Conservation (phyloP, 2,888 invertebrate genomes). For the Polymixis flavicincta region DNA sequence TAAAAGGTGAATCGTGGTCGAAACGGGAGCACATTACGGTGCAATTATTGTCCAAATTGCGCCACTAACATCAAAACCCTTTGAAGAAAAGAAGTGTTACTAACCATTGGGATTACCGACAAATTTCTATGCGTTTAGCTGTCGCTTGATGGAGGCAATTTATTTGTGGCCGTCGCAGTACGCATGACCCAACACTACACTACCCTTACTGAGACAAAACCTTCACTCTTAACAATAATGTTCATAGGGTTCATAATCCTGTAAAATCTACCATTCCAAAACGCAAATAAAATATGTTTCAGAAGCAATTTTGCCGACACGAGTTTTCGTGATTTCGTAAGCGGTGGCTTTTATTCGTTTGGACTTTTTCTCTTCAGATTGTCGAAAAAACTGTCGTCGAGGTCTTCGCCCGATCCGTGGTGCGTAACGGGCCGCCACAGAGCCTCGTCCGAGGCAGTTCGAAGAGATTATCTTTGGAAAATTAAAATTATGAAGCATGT, state of each 20-base stretch:
- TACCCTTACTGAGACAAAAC: conserved; percentile 5
- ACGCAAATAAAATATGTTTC: conserved; percentile 55
- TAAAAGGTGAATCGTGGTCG: conserved; percentile 27
- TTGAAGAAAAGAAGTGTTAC: conserved; percentile 74
- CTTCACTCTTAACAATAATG: conserved; percentile 51
- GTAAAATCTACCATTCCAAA: conserved; percentile 10
- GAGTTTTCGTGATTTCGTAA: conserved; percentile 86
- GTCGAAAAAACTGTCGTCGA: conserved; percentile 80
- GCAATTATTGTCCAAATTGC: conserved; percentile 70
- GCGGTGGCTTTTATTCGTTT: conserved; percentile 77
- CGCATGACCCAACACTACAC: conserved; percentile 43
- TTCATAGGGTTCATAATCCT: conserved; percentile 62
- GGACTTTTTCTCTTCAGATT: conserved; percentile 76
- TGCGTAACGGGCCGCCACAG: conserved; percentile 74
- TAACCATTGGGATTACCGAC: conserved; percentile 74
- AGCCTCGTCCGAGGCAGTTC: conserved; percentile 49
- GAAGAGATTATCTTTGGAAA: conserved; percentile 64
- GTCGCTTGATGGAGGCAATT: conserved; percentile 80
- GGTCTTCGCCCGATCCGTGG: conserved; percentile 76
- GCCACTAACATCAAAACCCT: conserved; percentile 73
- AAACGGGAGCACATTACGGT: conserved; percentile 51
- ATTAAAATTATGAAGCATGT: conserved; percentile 62
- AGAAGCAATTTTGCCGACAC: conserved; percentile 82
- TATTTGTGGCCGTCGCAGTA: conserved; percentile 72
- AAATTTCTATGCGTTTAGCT: conserved; percentile 80